Evolutionary conservation across 2,888 invertebrate genomes (phyloP).

Genomic region (Ischnura elegans): DNA sequence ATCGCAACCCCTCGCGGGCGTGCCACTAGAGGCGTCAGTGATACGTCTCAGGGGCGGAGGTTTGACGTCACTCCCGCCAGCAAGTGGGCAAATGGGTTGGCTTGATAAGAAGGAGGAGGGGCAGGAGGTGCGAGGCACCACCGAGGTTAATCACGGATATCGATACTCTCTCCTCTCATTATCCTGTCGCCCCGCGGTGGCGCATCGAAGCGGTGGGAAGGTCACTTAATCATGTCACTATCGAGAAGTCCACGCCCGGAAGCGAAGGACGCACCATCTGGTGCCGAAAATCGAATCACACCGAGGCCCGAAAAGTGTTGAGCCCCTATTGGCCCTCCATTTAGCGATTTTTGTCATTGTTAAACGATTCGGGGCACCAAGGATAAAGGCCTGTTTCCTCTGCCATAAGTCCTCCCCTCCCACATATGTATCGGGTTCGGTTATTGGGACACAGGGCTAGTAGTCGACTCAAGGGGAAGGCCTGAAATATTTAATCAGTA

Average conservation of each 20-base stretch:
- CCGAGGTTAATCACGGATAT: background rate
- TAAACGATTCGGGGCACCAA: background rate
- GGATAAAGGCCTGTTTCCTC: background rate
- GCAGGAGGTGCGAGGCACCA: background rate
- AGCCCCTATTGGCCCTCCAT: background rate
- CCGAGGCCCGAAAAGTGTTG: background rate
- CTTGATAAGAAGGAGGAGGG: background rate
- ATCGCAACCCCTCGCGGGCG: background rate
- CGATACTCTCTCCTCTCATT: background rate
- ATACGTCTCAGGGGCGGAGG: too few species aligned
- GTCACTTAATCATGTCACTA: background rate
- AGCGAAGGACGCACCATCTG: background rate
- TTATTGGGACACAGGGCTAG: too few species aligned
- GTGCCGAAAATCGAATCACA: background rate
- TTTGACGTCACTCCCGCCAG: too few species aligned
- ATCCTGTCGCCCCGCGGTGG: background rate
- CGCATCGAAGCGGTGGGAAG: background rate
- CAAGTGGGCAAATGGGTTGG: background rate
- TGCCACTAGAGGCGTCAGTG: background rate
- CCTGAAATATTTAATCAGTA: too few species aligned
- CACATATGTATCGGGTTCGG: too few species aligned
- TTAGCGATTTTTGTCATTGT: background rate
- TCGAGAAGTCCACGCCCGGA: background rate
- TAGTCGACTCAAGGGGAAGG: too few species aligned
- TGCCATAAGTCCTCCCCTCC: background rate